Percentiles rank a stretch among this genome's conserved stretches.
phyloP scores from a whole-genome alignment of 2,113 vertebrate genomes.

The Copsychus sechellarum region DNA sequence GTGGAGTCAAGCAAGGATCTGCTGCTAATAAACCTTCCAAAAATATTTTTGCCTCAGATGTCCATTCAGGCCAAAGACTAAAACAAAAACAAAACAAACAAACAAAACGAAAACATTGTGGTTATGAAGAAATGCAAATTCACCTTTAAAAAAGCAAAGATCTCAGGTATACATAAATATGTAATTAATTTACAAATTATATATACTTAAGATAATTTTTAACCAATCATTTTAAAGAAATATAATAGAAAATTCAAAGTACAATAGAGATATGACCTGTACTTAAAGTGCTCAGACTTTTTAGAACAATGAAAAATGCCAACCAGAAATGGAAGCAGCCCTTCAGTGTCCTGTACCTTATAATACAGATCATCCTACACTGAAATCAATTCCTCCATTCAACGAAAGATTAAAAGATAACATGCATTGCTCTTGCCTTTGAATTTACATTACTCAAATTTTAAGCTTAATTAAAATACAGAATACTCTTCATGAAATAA shows the following conservation, averaged over 20 bases:
- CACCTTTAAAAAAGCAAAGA: not conserved
- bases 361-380: not conserved
- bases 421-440: not conserved
- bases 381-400: not conserved
- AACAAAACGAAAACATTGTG: not conserved
- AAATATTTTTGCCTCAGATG: not conserved
- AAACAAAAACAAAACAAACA: not conserved
- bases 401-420: not conserved
- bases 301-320: not conserved
- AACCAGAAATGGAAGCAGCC: not conserved
- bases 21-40: not conserved
- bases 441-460: not conserved
- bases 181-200: not conserved
- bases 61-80: not conserved
- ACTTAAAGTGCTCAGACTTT: not conserved
- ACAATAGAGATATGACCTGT: not conserved
- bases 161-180: not conserved
- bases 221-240: not conserved
- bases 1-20: not conserved
- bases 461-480: not conserved
- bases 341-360: not conserved
- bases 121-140: not conserved
- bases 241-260: not conserved
- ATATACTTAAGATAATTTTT: not conserved
- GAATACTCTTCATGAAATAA: not conserved